A percentile compares a stretch with the other conserved stretches of the same genome.
Evolutionary conservation across 2,888 invertebrate species (phyloP).

Genomic region (Polyommatus iphigenia): DNA sequence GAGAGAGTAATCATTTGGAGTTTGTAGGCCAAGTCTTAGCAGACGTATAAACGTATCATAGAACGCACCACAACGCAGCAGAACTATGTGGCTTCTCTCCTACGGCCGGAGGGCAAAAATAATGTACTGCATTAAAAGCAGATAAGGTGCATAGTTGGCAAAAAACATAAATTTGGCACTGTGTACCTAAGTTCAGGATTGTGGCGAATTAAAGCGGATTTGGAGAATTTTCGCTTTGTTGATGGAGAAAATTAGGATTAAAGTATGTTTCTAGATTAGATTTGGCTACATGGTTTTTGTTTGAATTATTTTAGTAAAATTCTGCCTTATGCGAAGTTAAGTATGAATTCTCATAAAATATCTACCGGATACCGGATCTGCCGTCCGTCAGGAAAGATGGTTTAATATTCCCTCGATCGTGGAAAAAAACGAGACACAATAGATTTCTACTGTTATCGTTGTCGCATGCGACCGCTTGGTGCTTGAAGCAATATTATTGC

Average conservation of each 20-base stretch:
- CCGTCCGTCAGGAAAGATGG: too few species aligned
- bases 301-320: neutral
- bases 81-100: neutral
- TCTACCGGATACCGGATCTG: too few species aligned
- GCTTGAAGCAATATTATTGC: too few species aligned
- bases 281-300: neutral
- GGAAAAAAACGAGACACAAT: too few species aligned
- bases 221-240: slow-evolving; percentile 29
- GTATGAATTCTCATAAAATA: too few species aligned
- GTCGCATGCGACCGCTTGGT: too few species aligned
- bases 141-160: slow-evolving; percentile 63
- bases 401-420: too few species aligned
- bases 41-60: too few species aligned
- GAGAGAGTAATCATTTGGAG: too few species aligned
- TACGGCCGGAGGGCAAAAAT: slow-evolving; percentile 56
- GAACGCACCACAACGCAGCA: neutral
- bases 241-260: slow-evolving; percentile 25
- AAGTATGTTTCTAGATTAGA: slow-evolving; percentile 2
- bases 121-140: slow-evolving; percentile 61
- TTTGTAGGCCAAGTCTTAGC: too few species aligned
- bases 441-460: too few species aligned
- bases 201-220: slow-evolving; percentile 32
- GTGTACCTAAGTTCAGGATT: slow-evolving; percentile 30
- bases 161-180: slow-evolving; percentile 68
- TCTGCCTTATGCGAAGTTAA: too few species aligned